Base-by-base conservation (phyloP, 2,888 invertebrate genomes). In the Cephus rjabovi region DNA sequence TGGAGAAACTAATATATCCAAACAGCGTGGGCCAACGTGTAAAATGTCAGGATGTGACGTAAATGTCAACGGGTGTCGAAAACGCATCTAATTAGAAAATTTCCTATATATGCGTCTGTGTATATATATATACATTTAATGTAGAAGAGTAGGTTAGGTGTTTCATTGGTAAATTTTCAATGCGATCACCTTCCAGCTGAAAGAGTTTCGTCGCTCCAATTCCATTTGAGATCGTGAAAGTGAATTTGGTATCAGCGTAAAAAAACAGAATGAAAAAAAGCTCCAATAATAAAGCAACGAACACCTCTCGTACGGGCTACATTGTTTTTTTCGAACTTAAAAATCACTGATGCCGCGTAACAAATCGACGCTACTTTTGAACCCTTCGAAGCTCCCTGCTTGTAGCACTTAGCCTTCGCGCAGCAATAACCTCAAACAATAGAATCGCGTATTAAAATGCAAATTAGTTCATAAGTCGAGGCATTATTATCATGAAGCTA, bases 401-500 rank as follows among this genome's bases (percentile, higher is more conserved):
- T 34, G 74, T 71, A 74, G 34, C n/a, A 34, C 34, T 34, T 30
- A 12, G 35, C 35, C 12, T 74, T 34, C 68, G 34, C 70, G 40
- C 35, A 85, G 89, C 86, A 86, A 89, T 88, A 85, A 87, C 84
- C 81, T 75, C 78, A 76, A 84, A 89, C 89, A 89, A 89, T 89
- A 80, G 87, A 75, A 75, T 76, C 78, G 79, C 79, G 84, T 84
- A 86, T 89, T 88, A 86, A 87, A 88, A 89, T 88, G 89, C 83
- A 87, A 89, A 89, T 89, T 83, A 86, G 85, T 89, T 86, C 85
- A 86, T 86, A 87, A 87, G 86, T 85, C 84, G 83, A 78, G 83
- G 84, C 82, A 82, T 85, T 84, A 83, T 83, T 80, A 85, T 86
- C 86, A 80, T 81, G 80, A 35, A 74, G 74, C 34, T 33, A 34